Conservation (phyloP, 2,113 vertebrate species). For the Accipiter virgatus region DNA sequence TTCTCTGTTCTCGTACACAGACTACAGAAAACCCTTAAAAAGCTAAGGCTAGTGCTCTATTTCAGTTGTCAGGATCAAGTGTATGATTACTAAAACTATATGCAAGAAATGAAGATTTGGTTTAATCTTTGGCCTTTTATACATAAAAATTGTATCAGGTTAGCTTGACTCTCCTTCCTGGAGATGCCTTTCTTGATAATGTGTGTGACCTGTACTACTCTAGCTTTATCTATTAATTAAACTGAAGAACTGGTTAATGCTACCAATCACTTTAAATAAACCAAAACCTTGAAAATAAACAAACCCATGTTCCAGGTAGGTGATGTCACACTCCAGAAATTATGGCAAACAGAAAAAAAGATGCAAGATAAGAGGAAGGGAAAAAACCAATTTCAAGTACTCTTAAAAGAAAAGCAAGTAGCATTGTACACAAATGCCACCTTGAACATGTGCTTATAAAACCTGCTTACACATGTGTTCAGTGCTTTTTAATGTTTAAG, state of each 20-base stretch:
- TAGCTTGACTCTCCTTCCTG: neutral
- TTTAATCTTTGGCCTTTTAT: neutral
- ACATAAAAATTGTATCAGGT: neutral
- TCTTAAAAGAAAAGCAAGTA: neutral
- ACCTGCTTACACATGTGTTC: neutral
- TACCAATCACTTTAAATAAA: neutral
- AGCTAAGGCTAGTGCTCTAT: neutral
- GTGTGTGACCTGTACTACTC: neutral
- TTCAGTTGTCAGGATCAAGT: neutral
- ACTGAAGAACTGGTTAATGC: neutral
- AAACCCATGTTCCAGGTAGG: neutral
- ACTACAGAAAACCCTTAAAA: neutral
- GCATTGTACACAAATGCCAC: neutral
- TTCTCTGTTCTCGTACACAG: neutral
- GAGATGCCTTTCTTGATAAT: neutral
- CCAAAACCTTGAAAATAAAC: neutral
- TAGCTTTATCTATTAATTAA: neutral
- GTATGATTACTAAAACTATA: neutral
- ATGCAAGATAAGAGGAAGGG: neutral
- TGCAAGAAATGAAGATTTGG: neutral
- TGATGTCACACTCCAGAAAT: neutral
- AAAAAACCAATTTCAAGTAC: neutral
- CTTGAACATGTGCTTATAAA: neutral
- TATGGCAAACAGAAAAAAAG: neutral
- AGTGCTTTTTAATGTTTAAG: neutral